Evolutionary conservation across 2,797 vertebrate genomes (phyloP), one percentile per base, ranked within the genome.

Genomic region (Thripadectes ignobilis): DNA sequence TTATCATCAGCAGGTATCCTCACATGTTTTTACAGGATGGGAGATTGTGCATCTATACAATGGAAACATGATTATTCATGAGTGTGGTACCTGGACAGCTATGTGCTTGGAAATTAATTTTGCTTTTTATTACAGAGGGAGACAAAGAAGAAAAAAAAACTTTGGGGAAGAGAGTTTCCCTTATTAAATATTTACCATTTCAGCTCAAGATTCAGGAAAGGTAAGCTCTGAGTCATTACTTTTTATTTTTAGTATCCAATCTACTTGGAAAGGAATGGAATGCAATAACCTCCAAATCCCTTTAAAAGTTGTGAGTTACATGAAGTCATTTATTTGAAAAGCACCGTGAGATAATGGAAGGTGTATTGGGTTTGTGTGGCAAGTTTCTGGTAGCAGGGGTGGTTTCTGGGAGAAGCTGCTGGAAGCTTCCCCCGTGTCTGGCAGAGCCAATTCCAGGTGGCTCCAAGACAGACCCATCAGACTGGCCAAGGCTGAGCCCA

Each of bases 171-270:
- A 57, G 30, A 71, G 52, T 85, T 89, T 86, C 69, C 46, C 41
- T 55, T 95, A 94, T 94, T 95, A 97, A 96, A 93, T 94, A 95
- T 97, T 97, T 96, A 95, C 87, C 36, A 90, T 96, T 94, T 92
- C 74, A 96, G 34, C 59, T 95, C 52, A 51, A 51, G 89, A 91
- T 74, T 92, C 88, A 65, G 27, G 57, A 86, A 85, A 94, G 85
- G 76, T 91, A 97, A 96, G 76, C 73, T 92, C 77, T 65, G 85
- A 95, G 68, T 93, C 94, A 96, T 82, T 93, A 71, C 62, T 79
- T 93, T 87, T 88, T 96, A 95, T 93, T 97, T 96, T 95, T 93
- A 97, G 92, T 79, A 79, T 92, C 57, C 89, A 92, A 38, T 89
- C 87, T 93, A 68, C 67, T 96, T 80, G 59, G 69, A 94, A 92